Evolutionary conservation across 2,888 invertebrate genomes (phyloP).

Genomic region (Drosophila paranaensis): DNA sequence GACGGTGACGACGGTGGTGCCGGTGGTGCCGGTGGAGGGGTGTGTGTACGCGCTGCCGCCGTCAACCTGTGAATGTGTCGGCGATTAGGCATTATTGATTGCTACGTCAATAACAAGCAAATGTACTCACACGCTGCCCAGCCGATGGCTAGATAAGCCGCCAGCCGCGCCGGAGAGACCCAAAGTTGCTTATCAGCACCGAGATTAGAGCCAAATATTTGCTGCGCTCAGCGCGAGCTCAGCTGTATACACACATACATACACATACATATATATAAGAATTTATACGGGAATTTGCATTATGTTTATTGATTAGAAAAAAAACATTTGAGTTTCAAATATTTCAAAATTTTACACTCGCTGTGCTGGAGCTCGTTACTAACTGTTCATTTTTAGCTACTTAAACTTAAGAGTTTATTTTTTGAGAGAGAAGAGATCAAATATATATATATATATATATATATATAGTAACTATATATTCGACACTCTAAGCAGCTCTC

Average conservation of each 20-base stretch:
- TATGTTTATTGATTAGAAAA: background rate
- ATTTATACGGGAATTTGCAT: background rate
- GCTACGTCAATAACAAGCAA: constrained; percentile 48
- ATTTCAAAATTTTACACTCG: background rate
- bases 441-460: no score
- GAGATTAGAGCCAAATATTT: background rate
- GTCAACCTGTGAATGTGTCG: constrained; percentile 32
- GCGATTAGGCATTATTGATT: constrained; percentile 59
- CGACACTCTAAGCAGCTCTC: no score
- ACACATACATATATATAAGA: no score
- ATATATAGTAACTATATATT: no score
- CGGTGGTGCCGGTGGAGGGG: background rate
- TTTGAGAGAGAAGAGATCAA: no score
- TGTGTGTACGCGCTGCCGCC: background rate
- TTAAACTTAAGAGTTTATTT: no score
- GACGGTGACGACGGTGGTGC: no score
- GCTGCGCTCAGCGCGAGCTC: background rate
- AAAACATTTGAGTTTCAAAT: background rate
- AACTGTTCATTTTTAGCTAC: no score
- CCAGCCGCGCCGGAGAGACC: background rate
- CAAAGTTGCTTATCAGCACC: background rate
- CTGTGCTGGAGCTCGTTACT: no score
- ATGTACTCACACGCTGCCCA: constrained; percentile 13
- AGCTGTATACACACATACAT: background rate
- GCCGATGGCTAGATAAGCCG: background rate